Evolutionary conservation across 2,113 vertebrate species (phyloP).

Genomic region (Eidolon helvum): DNA sequence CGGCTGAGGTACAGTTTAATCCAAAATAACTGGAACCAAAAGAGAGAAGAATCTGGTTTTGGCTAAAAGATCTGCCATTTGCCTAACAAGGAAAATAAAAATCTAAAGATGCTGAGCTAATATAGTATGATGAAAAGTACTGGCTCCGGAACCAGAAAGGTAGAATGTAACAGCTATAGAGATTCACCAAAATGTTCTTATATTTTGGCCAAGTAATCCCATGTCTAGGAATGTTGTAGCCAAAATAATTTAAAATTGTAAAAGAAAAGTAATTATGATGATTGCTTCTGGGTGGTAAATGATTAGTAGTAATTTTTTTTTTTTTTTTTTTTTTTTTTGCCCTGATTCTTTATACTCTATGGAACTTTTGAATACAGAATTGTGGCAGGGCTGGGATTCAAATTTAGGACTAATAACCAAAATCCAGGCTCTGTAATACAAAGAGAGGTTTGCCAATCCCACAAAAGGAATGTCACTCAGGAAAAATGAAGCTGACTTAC

Average conservation of each 20-base stretch:
- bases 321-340: slow-evolving; percentile 33
- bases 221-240: neutral
- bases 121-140: neutral
- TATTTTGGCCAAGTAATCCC: neutral
- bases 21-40: slow-evolving; percentile 49
- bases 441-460: neutral
- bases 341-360: neutral
- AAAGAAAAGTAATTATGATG: neutral
- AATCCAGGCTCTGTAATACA: neutral
- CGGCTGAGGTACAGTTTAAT: neutral
- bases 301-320: neutral
- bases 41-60: neutral
- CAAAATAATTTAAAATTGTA: neutral
- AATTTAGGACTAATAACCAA: neutral
- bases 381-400: neutral
- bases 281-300: neutral
- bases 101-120: neutral
- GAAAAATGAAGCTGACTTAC: neutral
- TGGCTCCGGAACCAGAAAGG: neutral
- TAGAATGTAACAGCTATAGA: neutral
- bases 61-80: neutral
- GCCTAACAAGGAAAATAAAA: neutral
- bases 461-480: neutral
- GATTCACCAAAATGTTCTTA: neutral
- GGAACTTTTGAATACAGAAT: neutral